phyloP scores from a whole-genome alignment of 2,113 vertebrate species.

The Semnopithecus entellus region DNA sequence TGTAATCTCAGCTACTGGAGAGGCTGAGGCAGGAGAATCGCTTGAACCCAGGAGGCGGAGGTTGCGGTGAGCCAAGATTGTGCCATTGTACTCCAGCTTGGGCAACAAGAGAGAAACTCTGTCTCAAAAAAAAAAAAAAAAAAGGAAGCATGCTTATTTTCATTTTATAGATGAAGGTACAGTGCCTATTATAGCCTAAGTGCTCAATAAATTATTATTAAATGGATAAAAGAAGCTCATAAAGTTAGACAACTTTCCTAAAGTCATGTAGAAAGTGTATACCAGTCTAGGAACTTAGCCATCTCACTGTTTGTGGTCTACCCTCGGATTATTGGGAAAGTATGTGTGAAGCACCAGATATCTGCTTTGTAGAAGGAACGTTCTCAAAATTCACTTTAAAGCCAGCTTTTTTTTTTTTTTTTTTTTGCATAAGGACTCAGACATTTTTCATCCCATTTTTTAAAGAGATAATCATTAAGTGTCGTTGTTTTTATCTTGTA shows the following conservation, averaged over 20 bases:
- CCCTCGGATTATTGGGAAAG: accelerated
- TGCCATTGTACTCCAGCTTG: no score
- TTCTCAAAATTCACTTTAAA: not conserved
- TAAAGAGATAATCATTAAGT: not conserved
- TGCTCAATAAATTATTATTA: not conserved
- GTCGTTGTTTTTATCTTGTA: not conserved
- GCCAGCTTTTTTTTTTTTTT: not conserved
- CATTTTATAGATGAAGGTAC: not conserved
- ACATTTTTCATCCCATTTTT: not conserved
- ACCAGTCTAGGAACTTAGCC: not conserved
- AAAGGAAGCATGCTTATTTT: not conserved
- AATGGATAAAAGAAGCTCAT: not conserved
- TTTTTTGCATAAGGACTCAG: not conserved
- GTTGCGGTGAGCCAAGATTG: no score
- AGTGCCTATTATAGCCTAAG: not conserved
- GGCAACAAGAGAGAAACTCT: no score
- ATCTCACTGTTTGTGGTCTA: not conserved
- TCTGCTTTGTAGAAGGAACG: not conserved
- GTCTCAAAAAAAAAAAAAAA: not conserved
- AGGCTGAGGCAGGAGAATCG: no score
- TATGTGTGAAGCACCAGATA: not conserved
- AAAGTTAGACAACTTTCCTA: not conserved
- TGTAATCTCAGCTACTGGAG: no score
- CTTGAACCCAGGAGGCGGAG: no score
- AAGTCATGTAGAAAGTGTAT: not conserved